phyloP scores from a whole-genome alignment of 2,888 invertebrate genomes.

The Lasiommata megera region DNA sequence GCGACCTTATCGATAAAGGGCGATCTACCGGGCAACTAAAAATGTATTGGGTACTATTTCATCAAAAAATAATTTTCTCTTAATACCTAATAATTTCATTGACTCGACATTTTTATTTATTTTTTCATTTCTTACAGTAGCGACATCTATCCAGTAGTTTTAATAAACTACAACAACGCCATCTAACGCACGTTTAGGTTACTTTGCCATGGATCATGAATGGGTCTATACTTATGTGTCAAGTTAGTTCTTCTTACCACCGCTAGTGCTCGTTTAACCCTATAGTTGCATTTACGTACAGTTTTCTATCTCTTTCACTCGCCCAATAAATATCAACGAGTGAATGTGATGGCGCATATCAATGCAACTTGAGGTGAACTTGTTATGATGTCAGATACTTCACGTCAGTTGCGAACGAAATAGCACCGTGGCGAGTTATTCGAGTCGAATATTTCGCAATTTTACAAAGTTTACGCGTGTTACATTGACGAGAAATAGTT shows the following conservation, averaged over 20 bases:
- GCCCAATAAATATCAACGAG: background rate
- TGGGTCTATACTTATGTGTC: background rate
- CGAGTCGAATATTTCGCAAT: constrained; percentile 28
- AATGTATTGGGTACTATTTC: too few relatives aligned
- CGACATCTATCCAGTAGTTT: background rate
- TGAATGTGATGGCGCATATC: constrained; percentile 44
- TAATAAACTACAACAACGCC: background rate
- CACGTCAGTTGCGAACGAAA: constrained; percentile 56
- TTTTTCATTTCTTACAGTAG: too few relatives aligned
- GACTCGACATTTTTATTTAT: background rate
- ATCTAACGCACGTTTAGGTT: background rate
- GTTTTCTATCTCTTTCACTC: constrained; percentile 18
- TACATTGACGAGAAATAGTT: constrained; percentile 20
- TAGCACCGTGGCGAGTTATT: constrained; percentile 51
- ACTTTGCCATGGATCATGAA: background rate
- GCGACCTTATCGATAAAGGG: too few relatives aligned
- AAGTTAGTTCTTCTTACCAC: background rate
- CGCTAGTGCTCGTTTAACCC: constrained; percentile 2
- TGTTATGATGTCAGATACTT: constrained; percentile 33
- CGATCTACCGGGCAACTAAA: too few relatives aligned
- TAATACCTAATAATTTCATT: background rate
- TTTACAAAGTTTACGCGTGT: constrained; percentile 31
- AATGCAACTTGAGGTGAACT: constrained; percentile 67
- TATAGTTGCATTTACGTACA: constrained; percentile 10
- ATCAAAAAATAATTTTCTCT: background rate